These are phyloP conservation scores for Drosophila murphyi DNA, from an alignment of 1,140 invertebrate genomes.

Conservation along the genomic window DNA sequence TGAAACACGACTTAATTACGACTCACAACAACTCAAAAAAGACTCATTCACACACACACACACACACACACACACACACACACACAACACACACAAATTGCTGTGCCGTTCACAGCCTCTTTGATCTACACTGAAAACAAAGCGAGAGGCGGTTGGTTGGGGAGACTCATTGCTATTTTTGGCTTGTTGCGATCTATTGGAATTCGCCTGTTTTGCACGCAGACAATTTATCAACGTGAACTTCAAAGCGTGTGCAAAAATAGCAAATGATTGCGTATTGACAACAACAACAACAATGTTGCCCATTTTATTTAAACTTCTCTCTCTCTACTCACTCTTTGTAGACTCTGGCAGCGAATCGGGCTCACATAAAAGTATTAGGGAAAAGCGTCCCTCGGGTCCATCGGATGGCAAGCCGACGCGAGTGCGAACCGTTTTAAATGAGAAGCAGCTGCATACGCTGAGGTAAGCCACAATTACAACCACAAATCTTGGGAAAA, in stretches of 20 bases:
- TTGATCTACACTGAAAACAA: slow-evolving; percentile 18
- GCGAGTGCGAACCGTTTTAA: slow-evolving; percentile 97
- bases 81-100: slow-evolving; percentile 2
- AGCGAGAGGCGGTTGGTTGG: not conserved
- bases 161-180: slow-evolving; percentile 35
- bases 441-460: slow-evolving; percentile 99
- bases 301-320: not conserved
- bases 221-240: slow-evolving; percentile 48
- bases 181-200: slow-evolving; percentile 36
- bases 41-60: slow-evolving; percentile 1
- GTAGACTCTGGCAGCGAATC: slow-evolving; percentile 93
- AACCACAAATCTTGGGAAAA: not conserved
- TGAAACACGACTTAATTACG: slow-evolving; percentile 84
- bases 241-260: slow-evolving; percentile 64
- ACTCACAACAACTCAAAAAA: slow-evolving; percentile 16
- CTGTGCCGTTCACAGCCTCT: slow-evolving; percentile 23
- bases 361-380: slow-evolving; percentile 91
- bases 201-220: slow-evolving; percentile 12
- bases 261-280: slow-evolving; percentile 38
- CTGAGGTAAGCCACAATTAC: slow-evolving; percentile 87
- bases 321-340: slow-evolving; percentile 34
- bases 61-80: not conserved
- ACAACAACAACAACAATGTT: slow-evolving; percentile 13
- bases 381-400: slow-evolving; percentile 86
- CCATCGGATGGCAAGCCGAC: slow-evolving; percentile 97